Conservation (phyloP, 2,888 invertebrate genomes). For the Aleiodes testaceus region DNA sequence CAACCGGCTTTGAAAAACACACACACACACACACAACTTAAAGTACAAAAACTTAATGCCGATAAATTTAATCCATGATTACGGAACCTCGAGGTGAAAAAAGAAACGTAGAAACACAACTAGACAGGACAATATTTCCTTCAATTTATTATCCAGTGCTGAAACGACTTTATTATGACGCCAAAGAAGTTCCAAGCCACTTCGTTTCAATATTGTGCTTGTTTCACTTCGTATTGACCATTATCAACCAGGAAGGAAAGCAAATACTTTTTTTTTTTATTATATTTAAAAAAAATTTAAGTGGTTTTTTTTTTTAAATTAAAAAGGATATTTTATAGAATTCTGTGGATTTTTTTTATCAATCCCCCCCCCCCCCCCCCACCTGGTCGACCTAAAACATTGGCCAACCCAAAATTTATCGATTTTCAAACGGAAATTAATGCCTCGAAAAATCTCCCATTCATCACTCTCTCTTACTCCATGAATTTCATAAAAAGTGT, state of each 20-base stretch:
- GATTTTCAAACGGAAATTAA: too few species aligned
- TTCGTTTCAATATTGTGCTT: slow-evolving; percentile 28
- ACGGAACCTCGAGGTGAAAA: slow-evolving; percentile 54
- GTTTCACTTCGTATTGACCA: background rate
- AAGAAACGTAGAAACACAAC: slow-evolving; percentile 51
- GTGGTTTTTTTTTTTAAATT: too few species aligned
- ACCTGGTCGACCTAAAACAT: too few species aligned
- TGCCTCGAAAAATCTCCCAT: background rate
- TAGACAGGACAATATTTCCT: slow-evolving; percentile 62
- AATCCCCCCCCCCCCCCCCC: too few species aligned
- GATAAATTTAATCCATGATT: slow-evolving; percentile 64
- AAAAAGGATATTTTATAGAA: too few species aligned
- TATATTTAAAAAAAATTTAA: too few species aligned
- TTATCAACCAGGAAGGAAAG: background rate
- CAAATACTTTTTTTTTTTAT: too few species aligned
- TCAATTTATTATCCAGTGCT: slow-evolving; percentile 63
- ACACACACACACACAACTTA: slow-evolving; percentile 39
- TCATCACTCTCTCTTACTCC: slow-evolving; percentile 3
- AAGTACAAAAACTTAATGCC: slow-evolving; percentile 57
- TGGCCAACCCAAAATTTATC: too few species aligned
- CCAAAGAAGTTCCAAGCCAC: slow-evolving; percentile 42
- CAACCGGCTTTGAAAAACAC: slow-evolving; percentile 24
- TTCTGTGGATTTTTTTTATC: too few species aligned
- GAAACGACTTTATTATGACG: slow-evolving; percentile 67
- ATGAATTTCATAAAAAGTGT: slow-evolving; percentile 37